These are phyloP conservation scores for Centrocercus urophasianus DNA, from an alignment of 2,113 vertebrate genomes.

Conservation along the genomic window DNA sequence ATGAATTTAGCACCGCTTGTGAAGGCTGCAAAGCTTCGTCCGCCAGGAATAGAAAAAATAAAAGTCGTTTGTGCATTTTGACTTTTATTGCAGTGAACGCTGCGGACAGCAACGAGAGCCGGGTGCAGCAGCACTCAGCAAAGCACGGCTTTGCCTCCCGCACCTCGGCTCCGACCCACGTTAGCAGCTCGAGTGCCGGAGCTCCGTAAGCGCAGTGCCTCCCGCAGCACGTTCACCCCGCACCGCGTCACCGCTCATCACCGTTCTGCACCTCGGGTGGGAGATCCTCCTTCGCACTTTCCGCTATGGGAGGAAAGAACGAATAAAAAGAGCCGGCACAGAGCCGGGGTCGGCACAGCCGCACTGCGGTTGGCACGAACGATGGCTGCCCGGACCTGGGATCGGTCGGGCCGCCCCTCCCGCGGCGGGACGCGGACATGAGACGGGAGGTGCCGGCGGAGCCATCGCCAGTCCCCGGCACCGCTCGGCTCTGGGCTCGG, in stretches of 20 bases:
- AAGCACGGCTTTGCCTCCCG: no score
- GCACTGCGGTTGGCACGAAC: no score
- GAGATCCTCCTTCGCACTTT: neutral
- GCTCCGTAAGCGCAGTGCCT: neutral
- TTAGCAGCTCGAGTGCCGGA: neutral
- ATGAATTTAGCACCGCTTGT: neutral
- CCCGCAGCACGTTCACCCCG: neutral
- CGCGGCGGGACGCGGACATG: no score
- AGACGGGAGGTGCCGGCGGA: no score
- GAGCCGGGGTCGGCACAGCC: neutral
- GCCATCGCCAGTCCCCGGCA: neutral
- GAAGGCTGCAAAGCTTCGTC: neutral
- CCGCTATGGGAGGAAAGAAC: neutral
- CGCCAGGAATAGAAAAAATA: neutral
- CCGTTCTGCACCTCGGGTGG: rapidly evolving
- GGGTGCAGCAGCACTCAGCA: rapidly evolving
- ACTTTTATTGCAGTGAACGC: neutral
- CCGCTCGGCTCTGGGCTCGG: no score
- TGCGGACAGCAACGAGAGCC: neutral
- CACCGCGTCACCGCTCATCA: neutral
- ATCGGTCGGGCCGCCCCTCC: no score
- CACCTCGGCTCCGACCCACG: neutral
- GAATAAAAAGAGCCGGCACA: no score
- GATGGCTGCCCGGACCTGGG: no score
- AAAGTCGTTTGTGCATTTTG: neutral